phyloP scores from a whole-genome alignment of 2,113 vertebrate species.

The Cynopterus brachyotis region DNA sequence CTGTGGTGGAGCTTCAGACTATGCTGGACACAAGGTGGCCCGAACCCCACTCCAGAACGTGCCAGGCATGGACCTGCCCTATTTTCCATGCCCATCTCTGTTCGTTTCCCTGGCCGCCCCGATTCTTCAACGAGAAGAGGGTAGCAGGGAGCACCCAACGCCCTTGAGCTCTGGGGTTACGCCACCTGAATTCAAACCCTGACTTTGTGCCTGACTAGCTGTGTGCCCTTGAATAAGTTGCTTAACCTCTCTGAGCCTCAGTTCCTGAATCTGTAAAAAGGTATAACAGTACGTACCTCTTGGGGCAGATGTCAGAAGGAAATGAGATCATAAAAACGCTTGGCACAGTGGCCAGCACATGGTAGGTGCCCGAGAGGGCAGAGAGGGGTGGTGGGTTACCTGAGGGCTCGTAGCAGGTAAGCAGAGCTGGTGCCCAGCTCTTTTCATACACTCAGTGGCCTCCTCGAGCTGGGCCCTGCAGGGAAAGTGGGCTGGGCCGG shows the following conservation, averaged over 20 bases:
- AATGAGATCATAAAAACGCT: neutral
- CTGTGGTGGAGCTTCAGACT: neutral
- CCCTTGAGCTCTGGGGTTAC: neutral
- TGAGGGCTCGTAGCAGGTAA: neutral
- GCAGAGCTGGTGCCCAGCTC: neutral
- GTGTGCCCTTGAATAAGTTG: neutral
- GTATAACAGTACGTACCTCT: neutral
- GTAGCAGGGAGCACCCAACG: neutral
- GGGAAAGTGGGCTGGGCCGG: neutral
- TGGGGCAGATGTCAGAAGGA: neutral
- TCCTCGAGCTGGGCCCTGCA: neutral
- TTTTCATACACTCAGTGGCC: neutral
- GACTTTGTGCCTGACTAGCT: neutral
- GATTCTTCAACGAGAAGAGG: neutral
- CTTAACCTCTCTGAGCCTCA: neutral
- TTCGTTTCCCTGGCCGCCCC: neutral
- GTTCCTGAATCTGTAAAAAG: neutral
- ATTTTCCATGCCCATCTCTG: neutral
- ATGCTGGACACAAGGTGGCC: neutral
- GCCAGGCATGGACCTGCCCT: neutral
- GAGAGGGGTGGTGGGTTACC: neutral
- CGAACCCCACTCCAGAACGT: neutral
- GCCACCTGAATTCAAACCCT: neutral
- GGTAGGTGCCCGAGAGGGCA: neutral
- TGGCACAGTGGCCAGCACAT: neutral